Conservation (phyloP, 2,888 invertebrate genomes). For the Tethea ocularis region DNA sequence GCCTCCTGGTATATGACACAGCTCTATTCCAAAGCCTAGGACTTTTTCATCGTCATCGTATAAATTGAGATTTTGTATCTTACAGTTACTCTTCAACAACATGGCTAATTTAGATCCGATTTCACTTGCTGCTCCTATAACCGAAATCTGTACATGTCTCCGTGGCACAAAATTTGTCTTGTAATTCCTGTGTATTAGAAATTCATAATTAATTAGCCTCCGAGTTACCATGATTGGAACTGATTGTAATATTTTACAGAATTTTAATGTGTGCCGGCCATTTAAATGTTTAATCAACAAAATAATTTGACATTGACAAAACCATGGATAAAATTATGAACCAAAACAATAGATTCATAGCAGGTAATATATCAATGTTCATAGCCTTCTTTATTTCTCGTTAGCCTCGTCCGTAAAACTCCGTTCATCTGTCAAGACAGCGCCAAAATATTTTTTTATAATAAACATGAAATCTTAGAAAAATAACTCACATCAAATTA, state of each 20-base stretch:
- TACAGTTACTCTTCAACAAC: constrained; percentile 55
- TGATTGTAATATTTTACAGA: constrained; percentile 18
- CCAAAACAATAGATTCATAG: too few relatives aligned
- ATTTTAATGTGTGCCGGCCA: constrained; percentile 16
- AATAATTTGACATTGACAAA: not conserved
- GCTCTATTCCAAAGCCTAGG: constrained; percentile 50
- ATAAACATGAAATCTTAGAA: not conserved
- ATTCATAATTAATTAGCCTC: constrained; percentile 15
- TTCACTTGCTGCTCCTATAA: constrained; percentile 59
- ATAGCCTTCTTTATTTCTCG: not conserved
- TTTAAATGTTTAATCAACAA: not conserved
- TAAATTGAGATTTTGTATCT: constrained; percentile 50
- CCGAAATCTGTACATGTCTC: constrained; percentile 56
- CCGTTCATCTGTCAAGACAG: not conserved
- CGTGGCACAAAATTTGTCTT: constrained; percentile 16
- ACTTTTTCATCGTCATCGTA: constrained; percentile 58
- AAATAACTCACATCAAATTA: too few relatives aligned
- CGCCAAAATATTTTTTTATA: not conserved
- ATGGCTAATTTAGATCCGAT: constrained; percentile 59
- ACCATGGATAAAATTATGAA: not conserved
- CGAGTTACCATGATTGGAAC: constrained; percentile 26
- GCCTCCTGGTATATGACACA: constrained; percentile 53
- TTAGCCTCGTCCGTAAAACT: too few relatives aligned
- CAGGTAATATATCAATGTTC: too few relatives aligned
- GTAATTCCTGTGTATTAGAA: constrained; percentile 17